Evolutionary conservation across 37 sponge, comb jelly and placozoan genomes (phyloP).

Genomic region (Halichondria panicea): DNA sequence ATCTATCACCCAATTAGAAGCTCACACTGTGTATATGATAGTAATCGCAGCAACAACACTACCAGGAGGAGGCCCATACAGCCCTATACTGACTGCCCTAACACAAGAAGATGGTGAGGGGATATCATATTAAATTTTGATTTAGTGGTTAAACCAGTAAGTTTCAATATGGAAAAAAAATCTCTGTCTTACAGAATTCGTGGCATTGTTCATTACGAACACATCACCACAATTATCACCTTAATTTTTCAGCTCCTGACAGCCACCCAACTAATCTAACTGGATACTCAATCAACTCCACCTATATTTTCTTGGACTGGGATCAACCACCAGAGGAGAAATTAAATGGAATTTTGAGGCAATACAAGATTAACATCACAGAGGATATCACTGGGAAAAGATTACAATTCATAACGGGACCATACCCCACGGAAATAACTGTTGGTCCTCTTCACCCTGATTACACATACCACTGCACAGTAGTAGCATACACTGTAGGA

Average conservation of each 20-base stretch:
- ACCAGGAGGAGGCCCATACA: too few relatives aligned
- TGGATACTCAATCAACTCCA: slow-evolving; percentile 24
- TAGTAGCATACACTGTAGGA: slow-evolving; percentile 29
- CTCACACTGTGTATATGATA: too few relatives aligned
- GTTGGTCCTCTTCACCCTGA: slow-evolving; percentile 35
- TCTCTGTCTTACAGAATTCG: too few relatives aligned
- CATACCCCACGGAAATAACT: background rate
- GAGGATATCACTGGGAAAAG: background rate
- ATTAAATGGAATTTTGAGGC: slow-evolving; percentile 28
- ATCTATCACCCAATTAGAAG: too few relatives aligned
- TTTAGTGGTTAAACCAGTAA: too few relatives aligned
- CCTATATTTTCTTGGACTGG: slow-evolving; percentile 22
- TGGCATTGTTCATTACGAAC: too few relatives aligned
- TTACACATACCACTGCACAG: slow-evolving; percentile 29
- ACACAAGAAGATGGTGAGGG: too few relatives aligned
- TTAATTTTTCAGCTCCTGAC: slow-evolving; percentile 20
- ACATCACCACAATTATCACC: too few relatives aligned
- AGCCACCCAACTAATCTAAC: slow-evolving; percentile 1
- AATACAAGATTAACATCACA: slow-evolving; percentile 29
- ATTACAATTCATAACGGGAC: background rate
- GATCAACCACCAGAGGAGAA: slow-evolving; percentile 17
- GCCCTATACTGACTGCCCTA: too few relatives aligned
- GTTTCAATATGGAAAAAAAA: too few relatives aligned
- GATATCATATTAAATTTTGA: too few relatives aligned
- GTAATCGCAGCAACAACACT: too few relatives aligned